phyloP scores from a whole-genome alignment of 2,113 vertebrate genomes.

The Fregetta grallaria region DNA sequence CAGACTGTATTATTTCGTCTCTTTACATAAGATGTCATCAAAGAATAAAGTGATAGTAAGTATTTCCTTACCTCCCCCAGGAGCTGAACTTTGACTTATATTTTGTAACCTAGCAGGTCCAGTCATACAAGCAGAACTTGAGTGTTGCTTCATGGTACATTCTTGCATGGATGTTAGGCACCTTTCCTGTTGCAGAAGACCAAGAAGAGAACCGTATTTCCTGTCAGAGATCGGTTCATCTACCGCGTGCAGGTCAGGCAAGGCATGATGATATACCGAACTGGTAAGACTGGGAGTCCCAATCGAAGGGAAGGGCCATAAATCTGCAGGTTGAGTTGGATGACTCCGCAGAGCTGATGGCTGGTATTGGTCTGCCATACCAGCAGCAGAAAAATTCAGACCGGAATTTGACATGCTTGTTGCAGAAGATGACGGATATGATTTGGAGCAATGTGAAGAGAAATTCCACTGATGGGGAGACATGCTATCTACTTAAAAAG shows the following conservation, averaged over 20 bases:
- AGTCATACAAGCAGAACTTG: conserved; percentile 50
- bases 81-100: conserved; percentile 65
- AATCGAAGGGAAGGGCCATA: conserved; percentile 67
- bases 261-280: conserved; percentile 18
- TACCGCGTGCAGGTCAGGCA: conserved; percentile 27
- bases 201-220: conserved; percentile 82
- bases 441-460: conserved; percentile 69
- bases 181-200: conserved; percentile 82
- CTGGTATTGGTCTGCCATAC: conserved; percentile 39
- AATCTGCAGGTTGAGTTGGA: conserved; percentile 30
- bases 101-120: conserved; percentile 61
- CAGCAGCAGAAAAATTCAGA: background rate
- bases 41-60: background rate
- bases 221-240: conserved; percentile 64
- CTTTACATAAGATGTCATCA: background rate
- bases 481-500: conserved; percentile 55
- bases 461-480: conserved; percentile 70
- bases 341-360: conserved; percentile 14
- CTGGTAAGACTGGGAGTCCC: conserved; percentile 2
- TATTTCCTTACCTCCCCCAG: conserved; percentile 68
- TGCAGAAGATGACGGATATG: conserved; percentile 34
- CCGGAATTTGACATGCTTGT: conserved; percentile 1
- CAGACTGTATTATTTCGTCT: background rate
- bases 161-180: conserved; percentile 68
- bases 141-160: conserved; percentile 72